Evolutionary conservation across 2,888 invertebrate genomes (phyloP).

Genomic region (Pammene fasciana): DNA sequence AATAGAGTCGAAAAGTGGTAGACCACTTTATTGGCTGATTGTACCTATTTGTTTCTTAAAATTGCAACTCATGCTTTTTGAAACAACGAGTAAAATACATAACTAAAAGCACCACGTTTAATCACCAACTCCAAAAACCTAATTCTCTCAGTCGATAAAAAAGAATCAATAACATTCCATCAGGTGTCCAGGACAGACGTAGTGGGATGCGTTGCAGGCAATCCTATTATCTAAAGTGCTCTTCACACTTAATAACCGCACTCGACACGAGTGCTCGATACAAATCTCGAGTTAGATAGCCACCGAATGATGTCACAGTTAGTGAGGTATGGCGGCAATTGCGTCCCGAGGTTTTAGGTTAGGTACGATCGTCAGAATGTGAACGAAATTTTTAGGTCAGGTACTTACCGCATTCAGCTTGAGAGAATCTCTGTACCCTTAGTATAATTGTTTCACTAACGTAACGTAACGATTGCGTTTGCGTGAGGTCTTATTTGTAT

Average conservation of each 20-base stretch:
- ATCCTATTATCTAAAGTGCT: constrained; percentile 81
- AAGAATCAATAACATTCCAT: constrained; percentile 52
- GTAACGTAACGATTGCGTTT: no score
- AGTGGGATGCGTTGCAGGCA: constrained; percentile 60
- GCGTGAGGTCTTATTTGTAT: no score
- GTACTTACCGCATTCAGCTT: no score
- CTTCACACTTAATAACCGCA: constrained; percentile 75
- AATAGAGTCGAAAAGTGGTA: no score
- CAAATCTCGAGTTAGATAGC: constrained; percentile 61
- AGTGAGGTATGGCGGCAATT: constrained; percentile 57
- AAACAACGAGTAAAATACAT: background rate
- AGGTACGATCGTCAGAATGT: no score
- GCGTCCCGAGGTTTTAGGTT: no score
- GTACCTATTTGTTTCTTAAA: background rate
- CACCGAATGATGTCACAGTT: constrained; percentile 63
- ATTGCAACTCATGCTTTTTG: background rate
- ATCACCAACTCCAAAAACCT: constrained; percentile 1
- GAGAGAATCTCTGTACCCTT: no score
- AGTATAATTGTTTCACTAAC: no score
- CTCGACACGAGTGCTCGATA: constrained; percentile 67
- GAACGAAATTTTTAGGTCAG: constrained; percentile 3
- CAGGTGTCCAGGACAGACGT: constrained; percentile 53
- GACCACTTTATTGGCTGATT: no score
- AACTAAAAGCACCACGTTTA: constrained; percentile 6
- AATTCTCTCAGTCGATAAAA: constrained; percentile 42